A percentile compares a stretch with the other conserved stretches of the same genome.
phyloP scores from a whole-genome alignment of 2,888 invertebrate genomes.

The Noctua janthe region DNA sequence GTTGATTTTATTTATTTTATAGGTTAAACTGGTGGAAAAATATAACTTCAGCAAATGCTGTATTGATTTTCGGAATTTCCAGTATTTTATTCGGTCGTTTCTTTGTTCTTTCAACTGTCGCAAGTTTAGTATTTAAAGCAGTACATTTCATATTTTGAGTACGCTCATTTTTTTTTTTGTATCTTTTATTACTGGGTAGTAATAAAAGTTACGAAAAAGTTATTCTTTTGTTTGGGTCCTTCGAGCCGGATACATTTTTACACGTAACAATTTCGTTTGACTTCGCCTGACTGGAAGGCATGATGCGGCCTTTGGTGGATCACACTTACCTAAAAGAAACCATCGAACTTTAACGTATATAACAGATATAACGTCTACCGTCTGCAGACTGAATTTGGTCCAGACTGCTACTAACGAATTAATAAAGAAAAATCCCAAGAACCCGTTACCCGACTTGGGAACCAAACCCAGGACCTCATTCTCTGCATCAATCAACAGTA shows the following conservation, averaged over 20 bases:
- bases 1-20: too few relatives aligned
- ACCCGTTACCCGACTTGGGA: background rate
- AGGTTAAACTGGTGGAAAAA: too few relatives aligned
- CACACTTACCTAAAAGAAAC: background rate
- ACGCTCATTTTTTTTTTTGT: too few relatives aligned
- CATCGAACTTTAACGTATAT: background rate
- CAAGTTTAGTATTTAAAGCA: too few relatives aligned
- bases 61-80: too few relatives aligned
- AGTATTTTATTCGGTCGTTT: too few relatives aligned
- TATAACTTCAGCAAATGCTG: too few relatives aligned
- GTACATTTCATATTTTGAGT: too few relatives aligned
- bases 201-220: too few relatives aligned
- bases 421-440: background rate
- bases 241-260: background rate
- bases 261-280: background rate
- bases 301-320: background rate
- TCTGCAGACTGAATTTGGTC: too few relatives aligned
- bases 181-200: too few relatives aligned
- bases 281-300: background rate
- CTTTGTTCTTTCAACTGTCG: too few relatives aligned
- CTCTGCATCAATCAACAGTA: background rate
- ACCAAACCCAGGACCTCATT: background rate
- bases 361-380: background rate
- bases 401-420: background rate
- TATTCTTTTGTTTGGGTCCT: background rate